phyloP scores from a whole-genome alignment of 2,113 vertebrate genomes.

The Oceanites oceanicus region DNA sequence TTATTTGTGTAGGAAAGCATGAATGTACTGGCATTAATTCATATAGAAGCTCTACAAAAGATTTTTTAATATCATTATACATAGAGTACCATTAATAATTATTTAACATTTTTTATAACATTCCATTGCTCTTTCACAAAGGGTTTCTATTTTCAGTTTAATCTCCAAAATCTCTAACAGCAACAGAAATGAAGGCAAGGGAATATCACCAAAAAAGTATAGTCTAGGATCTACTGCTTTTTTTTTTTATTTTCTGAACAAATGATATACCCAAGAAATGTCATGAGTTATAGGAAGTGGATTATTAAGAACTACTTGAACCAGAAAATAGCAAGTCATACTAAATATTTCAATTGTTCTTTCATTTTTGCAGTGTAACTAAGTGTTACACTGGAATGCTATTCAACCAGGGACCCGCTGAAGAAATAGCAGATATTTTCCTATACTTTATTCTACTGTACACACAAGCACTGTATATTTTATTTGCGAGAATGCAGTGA shows the following conservation, averaged over 20 bases:
- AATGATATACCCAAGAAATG: neutral
- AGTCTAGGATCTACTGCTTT: neutral
- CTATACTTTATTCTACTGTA: neutral
- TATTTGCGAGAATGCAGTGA: neutral
- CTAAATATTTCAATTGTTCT: neutral
- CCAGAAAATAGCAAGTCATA: neutral
- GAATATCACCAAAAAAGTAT: neutral
- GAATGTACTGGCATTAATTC: neutral
- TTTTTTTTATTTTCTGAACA: neutral
- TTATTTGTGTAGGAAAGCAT: neutral
- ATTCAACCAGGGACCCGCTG: neutral
- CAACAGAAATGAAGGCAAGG: neutral
- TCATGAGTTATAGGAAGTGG: neutral
- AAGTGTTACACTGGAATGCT: neutral
- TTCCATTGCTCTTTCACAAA: neutral
- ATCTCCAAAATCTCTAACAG: neutral
- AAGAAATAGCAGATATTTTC: neutral
- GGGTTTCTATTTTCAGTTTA: neutral
- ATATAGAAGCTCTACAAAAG: neutral
- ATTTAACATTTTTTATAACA: neutral
- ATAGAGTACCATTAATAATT: neutral
- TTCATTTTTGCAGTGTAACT: neutral
- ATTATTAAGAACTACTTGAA: neutral
- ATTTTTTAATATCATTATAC: neutral
- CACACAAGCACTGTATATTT: neutral